phyloP scores from a whole-genome alignment of 2,113 vertebrate genomes.

The Sceloporus undulatus region DNA sequence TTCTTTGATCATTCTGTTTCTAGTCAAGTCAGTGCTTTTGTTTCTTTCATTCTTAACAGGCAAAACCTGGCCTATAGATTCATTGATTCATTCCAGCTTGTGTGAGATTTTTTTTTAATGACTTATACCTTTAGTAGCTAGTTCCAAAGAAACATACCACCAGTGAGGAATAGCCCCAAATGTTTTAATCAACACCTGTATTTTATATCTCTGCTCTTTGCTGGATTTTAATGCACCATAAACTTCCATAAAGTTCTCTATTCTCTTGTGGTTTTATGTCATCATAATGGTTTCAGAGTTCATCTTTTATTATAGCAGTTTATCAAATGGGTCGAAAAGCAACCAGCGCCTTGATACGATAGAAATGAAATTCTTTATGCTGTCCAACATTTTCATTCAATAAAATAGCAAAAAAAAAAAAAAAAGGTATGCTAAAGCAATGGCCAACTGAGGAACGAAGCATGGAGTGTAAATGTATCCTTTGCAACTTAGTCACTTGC shows the following conservation, averaged over 20 bases:
- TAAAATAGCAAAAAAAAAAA: background rate
- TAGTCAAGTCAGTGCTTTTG: background rate
- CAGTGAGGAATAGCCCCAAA: conserved; percentile 4
- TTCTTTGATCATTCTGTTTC: background rate
- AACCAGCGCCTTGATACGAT: background rate
- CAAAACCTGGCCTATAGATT: background rate
- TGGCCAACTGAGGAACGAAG: background rate
- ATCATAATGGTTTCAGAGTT: conserved; percentile 29
- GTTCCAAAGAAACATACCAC: conserved; percentile 11
- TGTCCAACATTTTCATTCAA: conserved; percentile 3
- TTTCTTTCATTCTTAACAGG: background rate
- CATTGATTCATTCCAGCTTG: background rate
- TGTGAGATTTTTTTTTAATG: background rate
- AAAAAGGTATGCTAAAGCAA: conserved; percentile 3
- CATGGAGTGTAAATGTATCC: background rate
- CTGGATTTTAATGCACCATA: conserved; percentile 20
- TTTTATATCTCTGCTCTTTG: background rate
- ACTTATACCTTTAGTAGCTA: background rate
- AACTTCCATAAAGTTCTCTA: conserved; percentile 11
- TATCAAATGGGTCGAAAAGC: background rate
- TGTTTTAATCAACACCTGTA: conserved; percentile 2
- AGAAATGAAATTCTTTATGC: background rate
- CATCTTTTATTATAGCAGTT: conserved; percentile 4
- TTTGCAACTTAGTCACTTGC: background rate
- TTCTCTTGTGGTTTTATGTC: background rate